phyloP scores from a whole-genome alignment of 2,888 invertebrate species.

The Caenorhabditis japonica region DNA sequence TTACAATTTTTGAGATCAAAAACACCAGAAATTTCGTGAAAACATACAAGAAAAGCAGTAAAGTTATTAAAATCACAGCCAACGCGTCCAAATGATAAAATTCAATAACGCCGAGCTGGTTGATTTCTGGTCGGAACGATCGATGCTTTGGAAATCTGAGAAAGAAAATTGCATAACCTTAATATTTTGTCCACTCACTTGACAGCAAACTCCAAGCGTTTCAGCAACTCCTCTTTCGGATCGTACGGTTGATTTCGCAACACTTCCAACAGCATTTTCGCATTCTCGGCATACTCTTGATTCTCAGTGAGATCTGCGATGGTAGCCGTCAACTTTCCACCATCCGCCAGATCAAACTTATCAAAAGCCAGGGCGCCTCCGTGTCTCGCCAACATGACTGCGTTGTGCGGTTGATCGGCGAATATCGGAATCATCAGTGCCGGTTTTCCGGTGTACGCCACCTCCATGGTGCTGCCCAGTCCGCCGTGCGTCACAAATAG shows the following conservation, averaged over 20 bases:
- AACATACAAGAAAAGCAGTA: no score
- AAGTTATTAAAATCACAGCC: no score
- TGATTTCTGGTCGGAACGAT: conserved; percentile 4
- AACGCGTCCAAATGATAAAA: conserved; percentile 8
- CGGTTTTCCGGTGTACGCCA: conserved; percentile 20
- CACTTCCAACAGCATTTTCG: background rate
- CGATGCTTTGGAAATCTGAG: conserved; percentile 16
- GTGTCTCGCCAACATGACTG: conserved; percentile 11
- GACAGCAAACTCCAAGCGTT: conserved; percentile 17
- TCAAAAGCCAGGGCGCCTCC: conserved; percentile 16
- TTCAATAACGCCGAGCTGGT: background rate
- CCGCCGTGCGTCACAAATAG: conserved; percentile 31
- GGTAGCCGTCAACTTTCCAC: conserved; percentile 4
- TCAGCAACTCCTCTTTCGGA: conserved; percentile 12
- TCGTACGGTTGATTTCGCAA: conserved; percentile 4
- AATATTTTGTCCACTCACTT: background rate
- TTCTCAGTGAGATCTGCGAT: background rate
- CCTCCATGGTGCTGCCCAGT: conserved; percentile 33
- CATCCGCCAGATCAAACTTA: conserved; percentile 8
- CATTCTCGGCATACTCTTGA: conserved; percentile 3
- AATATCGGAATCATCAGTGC: conserved; percentile 14
- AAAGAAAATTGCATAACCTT: background rate
- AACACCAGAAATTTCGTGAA: no score
- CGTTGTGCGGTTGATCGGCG: conserved; percentile 9
- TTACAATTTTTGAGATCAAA: no score